Conservation (phyloP, 2,888 invertebrate species). For the Hesperia comma region DNA sequence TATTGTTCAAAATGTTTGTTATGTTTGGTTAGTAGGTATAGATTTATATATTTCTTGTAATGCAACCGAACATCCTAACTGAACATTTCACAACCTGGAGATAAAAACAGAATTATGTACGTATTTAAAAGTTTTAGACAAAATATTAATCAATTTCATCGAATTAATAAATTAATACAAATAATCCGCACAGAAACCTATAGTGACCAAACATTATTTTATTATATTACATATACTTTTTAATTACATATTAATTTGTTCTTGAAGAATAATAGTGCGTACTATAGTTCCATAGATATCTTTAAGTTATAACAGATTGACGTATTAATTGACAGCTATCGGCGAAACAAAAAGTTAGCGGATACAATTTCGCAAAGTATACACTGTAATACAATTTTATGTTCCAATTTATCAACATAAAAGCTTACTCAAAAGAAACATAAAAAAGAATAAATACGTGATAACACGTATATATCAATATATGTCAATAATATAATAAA, state of each 20-base stretch:
- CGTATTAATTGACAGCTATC: conserved; percentile 78
- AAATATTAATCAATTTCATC: neutral
- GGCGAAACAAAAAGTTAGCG: conserved; percentile 54
- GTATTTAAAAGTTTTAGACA: neutral
- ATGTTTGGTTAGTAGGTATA: conserved; percentile 48
- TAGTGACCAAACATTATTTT: conserved; percentile 32
- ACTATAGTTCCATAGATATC: conserved; percentile 45
- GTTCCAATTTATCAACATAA: conserved; percentile 22
- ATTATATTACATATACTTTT: conserved; percentile 28
- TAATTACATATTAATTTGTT: conserved; percentile 36
- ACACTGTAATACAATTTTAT: conserved; percentile 5
- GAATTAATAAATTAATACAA: neutral
- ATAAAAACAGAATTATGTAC: conserved; percentile 2
- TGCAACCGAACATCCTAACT: conserved; percentile 7
- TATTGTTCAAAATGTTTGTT: conserved; percentile 46
- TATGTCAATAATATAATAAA: conserved; percentile 49
- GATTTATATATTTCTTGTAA: conserved; percentile 10
- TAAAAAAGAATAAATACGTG: conserved; percentile 48
- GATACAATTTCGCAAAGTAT: conserved; percentile 34
- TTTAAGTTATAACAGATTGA: conserved; percentile 63
- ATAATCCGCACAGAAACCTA: conserved; percentile 23
- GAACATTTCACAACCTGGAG: conserved; percentile 34
- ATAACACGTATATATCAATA: conserved; percentile 6
- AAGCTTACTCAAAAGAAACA: conserved; percentile 38
- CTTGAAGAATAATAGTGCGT: conserved; percentile 45